A percentile compares a stretch with the other conserved stretches of the same genome.
These are phyloP conservation scores for Bombyx mori DNA, from an alignment of 1,140 invertebrate genomes.

Conservation along the genomic window DNA sequence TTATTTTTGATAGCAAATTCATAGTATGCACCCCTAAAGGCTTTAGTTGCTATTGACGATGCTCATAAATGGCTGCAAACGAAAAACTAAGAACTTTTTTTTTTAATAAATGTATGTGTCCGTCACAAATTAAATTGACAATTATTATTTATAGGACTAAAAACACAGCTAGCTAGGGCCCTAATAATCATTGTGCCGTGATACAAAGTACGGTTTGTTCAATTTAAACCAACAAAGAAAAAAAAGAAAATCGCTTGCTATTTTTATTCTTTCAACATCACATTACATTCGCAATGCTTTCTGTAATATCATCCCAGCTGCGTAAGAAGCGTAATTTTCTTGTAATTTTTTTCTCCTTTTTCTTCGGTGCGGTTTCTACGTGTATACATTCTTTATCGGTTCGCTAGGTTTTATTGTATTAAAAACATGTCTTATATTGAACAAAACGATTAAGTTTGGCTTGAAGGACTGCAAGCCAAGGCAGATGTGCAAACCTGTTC, in stretches of 20 bases:
- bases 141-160: too few relatives aligned
- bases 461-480: neutral
- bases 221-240: too few relatives aligned
- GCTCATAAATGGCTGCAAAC: neutral
- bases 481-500: neutral
- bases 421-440: neutral
- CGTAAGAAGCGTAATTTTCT: too few relatives aligned
- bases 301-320: too few relatives aligned
- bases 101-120: neutral
- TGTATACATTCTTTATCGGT: neutral
- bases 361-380: neutral
- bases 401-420: neutral
- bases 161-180: too few relatives aligned
- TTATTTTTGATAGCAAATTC: neutral
- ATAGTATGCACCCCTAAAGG: neutral
- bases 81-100: neutral
- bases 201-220: too few relatives aligned
- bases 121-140: too few relatives aligned
- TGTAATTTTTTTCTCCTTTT: too few relatives aligned
- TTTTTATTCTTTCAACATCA: too few relatives aligned
- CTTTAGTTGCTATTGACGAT: neutral
- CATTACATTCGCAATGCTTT: too few relatives aligned
- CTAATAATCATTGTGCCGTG: too few relatives aligned
- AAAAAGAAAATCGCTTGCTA: too few relatives aligned
- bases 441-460: neutral